These are phyloP conservation scores for Myotis pilosus DNA, from an alignment of 2,797 vertebrate species.

Conservation along the genomic window DNA sequence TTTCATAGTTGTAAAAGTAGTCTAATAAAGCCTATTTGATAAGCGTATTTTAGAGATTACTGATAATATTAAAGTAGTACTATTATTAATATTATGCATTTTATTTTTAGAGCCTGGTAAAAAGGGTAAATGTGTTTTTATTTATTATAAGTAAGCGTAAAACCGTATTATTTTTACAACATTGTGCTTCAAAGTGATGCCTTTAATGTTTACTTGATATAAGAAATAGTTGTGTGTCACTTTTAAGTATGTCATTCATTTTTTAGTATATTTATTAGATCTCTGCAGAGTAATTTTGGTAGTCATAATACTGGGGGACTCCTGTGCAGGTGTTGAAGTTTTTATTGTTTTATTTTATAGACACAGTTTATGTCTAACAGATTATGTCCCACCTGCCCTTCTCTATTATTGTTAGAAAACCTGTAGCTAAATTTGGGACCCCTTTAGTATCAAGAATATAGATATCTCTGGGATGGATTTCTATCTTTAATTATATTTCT, in stretches of 20 bases:
- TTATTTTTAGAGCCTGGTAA: neutral
- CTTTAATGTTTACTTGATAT: neutral
- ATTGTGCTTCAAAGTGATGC: neutral
- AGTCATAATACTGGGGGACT: neutral
- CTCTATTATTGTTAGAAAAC: neutral
- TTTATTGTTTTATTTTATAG: slow-evolving; percentile 37
- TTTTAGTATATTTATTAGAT: neutral
- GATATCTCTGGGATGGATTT: neutral
- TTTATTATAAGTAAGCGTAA: neutral
- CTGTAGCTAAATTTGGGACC: neutral
- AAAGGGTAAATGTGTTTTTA: neutral
- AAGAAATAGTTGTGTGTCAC: neutral
- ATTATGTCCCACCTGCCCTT: neutral
- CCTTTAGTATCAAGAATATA: neutral
- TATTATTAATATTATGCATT: neutral
- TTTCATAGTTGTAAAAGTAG: slow-evolving; percentile 25
- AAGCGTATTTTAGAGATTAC: neutral
- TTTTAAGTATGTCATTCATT: neutral
- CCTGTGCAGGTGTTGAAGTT: neutral
- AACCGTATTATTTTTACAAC: neutral
- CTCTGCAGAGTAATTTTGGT: neutral
- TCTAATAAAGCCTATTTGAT: neutral
- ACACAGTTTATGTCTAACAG: neutral
- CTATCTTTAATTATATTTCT: slow-evolving; percentile 23
- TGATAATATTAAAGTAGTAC: neutral